Evolutionary conservation across 35 echinoderm and acorn worm genomes (phyloP).

Genomic region (Apostichopus japonicus): DNA sequence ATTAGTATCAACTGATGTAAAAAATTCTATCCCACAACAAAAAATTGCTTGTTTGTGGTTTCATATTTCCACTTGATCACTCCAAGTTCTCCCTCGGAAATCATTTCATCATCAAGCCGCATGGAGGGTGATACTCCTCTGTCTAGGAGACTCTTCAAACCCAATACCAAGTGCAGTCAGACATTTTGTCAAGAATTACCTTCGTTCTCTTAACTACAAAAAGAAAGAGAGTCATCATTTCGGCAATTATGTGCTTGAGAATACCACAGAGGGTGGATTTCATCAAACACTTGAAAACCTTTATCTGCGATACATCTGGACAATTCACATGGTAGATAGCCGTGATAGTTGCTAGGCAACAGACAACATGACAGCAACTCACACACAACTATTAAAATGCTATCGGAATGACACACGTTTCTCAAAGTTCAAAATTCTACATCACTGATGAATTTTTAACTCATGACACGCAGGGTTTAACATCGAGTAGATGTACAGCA

Average conservation of each 20-base stretch:
- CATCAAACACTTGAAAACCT: constrained; percentile 33
- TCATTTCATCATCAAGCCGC: not conserved
- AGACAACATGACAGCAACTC: constrained; percentile 15
- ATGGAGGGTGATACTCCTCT: not conserved
- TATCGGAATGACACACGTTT: too few relatives aligned
- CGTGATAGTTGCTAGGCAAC: constrained; percentile 13
- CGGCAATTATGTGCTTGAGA: constrained; percentile 38
- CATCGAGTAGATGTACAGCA: too few relatives aligned
- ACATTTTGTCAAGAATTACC: constrained; percentile 7
- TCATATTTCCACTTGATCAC: not conserved
- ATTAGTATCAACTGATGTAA: too few relatives aligned
- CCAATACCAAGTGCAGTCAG: not conserved
- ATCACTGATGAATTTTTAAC: too few relatives aligned
- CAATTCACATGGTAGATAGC: constrained; percentile 24
- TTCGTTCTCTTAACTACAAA: not conserved
- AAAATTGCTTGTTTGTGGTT: not conserved
- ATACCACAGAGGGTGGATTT: constrained; percentile 31
- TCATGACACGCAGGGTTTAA: too few relatives aligned
- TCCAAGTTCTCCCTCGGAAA: not conserved
- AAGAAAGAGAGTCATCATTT: constrained; percentile 25
- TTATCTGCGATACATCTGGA: constrained; percentile 34
- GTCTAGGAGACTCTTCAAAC: not conserved
- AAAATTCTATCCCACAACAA: not conserved
- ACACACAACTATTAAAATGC: too few relatives aligned
- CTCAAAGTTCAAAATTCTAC: too few relatives aligned